Conservation (phyloP, 2,888 invertebrate species). For the Balanococcus diminutus region DNA sequence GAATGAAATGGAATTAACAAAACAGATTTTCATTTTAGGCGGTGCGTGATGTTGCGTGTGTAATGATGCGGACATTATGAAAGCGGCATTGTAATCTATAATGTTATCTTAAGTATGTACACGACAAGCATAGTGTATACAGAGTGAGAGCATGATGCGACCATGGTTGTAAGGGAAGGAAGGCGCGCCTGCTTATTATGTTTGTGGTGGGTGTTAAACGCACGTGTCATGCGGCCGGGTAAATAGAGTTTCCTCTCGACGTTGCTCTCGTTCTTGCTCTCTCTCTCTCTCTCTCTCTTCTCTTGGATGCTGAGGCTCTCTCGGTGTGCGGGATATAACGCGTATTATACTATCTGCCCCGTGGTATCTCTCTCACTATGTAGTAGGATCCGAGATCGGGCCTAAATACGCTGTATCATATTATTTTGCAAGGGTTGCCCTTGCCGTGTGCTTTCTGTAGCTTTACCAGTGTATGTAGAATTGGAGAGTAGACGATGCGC, state of each 20-base stretch:
- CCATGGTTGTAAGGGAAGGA: too few species aligned
- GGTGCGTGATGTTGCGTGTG: conserved; percentile 54
- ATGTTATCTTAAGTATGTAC: conserved; percentile 55
- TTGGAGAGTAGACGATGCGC: not conserved
- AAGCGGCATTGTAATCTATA: conserved; percentile 53
- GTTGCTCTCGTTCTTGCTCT: too few species aligned
- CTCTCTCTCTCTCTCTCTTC: too few species aligned
- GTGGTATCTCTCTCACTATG: not conserved
- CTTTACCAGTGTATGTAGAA: too few species aligned
- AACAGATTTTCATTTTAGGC: conserved; percentile 50
- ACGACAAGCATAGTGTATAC: conserved; percentile 42
- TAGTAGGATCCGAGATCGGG: not conserved
- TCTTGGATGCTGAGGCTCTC: too few species aligned
- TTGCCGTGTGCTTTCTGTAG: too few species aligned
- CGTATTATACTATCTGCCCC: not conserved
- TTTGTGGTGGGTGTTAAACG: conserved; percentile 54
- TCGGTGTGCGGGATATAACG: not conserved
- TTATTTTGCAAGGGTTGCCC: conserved; percentile 32
- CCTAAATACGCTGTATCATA: not conserved
- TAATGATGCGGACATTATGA: conserved; percentile 54
- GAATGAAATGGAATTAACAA: conserved; percentile 36
- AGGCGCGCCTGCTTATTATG: conserved; percentile 55
- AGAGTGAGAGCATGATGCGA: not conserved
- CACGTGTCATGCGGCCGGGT: conserved; percentile 53
- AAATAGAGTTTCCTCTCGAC: conserved; percentile 47